Base-by-base conservation (phyloP, 2,797 vertebrate species). In the Phalanger gymnotis region DNA sequence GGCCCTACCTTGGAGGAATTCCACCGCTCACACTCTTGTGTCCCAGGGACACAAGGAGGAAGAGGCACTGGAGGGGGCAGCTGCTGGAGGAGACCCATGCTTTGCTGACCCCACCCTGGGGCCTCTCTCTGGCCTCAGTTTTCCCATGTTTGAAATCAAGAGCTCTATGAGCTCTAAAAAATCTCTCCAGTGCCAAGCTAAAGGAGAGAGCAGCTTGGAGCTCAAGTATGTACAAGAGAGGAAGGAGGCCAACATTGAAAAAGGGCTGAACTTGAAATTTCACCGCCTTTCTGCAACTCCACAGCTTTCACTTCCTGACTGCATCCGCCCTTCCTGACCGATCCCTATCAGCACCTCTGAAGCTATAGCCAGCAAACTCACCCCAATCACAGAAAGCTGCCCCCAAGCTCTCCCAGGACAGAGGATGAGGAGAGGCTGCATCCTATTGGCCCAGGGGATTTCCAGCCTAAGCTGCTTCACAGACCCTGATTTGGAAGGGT, bases 101-200 rank as follows among this genome's bases (percentile, higher is more conserved):
- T 66, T 31, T 61, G 58, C 66, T 81, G n/a, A 40, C 16, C n/a
- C n/a, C 66, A 9, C 66, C 0, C 66, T 81, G n/a, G 73, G 22
- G 40, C 95, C 95, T 54, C 92, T 92, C 55, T 31, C 57, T 91
- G 92, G 58, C 53, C 90, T 91, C 90, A 94, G 93, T 95, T 56
- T 95, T 93, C 87, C 94, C 93, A 52, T 91, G 53, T 58, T 6
- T 22, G 92, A 57, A 95, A 94, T 81, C 52, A 28, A 92, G 54
- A 31, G 54, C 30, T 53, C 51, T 96, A 95, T 90, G 51, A 51
- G 22, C 66, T 97, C 93, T 92, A 66, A 97, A 96, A 95, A 58
- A 94, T 34, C 90, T 93, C 28, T 53, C 34, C 52, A 52, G 22
- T 93, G 94, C 56, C 13, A 61, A 95, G 93, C 89, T 53, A 54